Evolutionary conservation across 2,113 vertebrate genomes (phyloP).

Genomic region (Proterorhinus semilunaris): DNA sequence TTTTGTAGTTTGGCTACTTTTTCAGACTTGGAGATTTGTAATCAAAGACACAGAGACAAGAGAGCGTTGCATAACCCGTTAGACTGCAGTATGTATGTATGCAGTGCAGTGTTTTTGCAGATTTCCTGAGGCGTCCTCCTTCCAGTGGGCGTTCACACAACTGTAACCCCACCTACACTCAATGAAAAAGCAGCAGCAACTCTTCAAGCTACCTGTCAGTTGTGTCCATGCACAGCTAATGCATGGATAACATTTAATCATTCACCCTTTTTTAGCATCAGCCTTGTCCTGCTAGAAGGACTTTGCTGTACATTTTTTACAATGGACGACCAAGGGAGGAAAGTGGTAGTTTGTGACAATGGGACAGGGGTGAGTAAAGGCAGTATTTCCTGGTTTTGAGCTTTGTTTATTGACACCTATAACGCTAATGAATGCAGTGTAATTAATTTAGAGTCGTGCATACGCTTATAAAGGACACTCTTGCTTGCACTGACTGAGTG

Average conservation of each 20-base stretch:
- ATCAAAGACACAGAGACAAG: too few relatives aligned
- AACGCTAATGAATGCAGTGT: not conserved
- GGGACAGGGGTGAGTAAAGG: conserved; percentile 87
- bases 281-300: conserved; percentile 24
- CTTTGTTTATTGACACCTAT: not conserved
- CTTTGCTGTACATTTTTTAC: conserved; percentile 4
- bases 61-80: too few relatives aligned
- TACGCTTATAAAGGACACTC: not conserved
- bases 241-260: conserved; percentile 9
- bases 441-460: not conserved
- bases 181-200: conserved; percentile 8
- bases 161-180: conserved; percentile 24
- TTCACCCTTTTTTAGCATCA: not conserved
- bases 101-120: not conserved
- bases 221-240: conserved; percentile 7
- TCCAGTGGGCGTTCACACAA: conserved; percentile 26
- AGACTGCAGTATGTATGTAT: not conserved
- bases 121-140: not conserved
- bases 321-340: conserved; percentile 91
- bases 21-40: too few relatives aligned
- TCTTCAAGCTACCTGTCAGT: conserved; percentile 41
- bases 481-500: not conserved
- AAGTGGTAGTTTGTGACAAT: conserved; percentile 95
- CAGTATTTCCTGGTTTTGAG: not conserved
- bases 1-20: too few relatives aligned